Percentiles rank a stretch among this genome's conserved stretches.
Conservation (phyloP, 2,113 vertebrate species). For the Recurvirostra avosetta region DNA sequence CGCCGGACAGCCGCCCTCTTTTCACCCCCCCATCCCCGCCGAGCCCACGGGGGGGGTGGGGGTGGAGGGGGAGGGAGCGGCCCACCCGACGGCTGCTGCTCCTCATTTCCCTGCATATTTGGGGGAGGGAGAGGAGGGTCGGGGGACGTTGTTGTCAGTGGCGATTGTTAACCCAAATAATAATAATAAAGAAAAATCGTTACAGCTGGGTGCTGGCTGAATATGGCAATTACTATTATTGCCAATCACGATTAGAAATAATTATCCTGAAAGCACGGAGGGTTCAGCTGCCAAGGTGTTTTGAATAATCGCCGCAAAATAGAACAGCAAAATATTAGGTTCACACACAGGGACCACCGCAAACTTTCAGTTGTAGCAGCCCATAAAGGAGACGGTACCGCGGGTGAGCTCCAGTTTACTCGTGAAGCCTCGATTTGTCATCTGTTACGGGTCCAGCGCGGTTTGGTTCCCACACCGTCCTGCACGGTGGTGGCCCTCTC, state of each 20-base stretch:
- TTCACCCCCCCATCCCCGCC: too few relatives aligned
- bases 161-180: constrained; percentile 49
- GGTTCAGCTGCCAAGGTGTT: constrained; percentile 57
- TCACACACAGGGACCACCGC: neutral
- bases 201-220: constrained; percentile 49
- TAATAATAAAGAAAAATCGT: constrained; percentile 40
- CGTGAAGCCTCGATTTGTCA: accelerated
- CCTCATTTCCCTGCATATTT: accelerated
- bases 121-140: neutral
- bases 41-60: neutral
- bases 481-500: neutral
- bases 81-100: neutral
- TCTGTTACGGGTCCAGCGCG: neutral
- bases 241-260: constrained; percentile 56
- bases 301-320: constrained; percentile 34
- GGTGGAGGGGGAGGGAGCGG: neutral
- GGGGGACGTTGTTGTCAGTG: constrained; percentile 22
- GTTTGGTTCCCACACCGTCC: neutral
- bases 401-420: neutral
- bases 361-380: neutral
- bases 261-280: constrained; percentile 36
- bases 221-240: constrained; percentile 52
- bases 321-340: neutral
- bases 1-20: neutral
- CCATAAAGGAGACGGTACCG: neutral